These are phyloP conservation scores for Centroberyx gerrardi DNA, from an alignment of 2,797 vertebrate genomes.

Conservation along the genomic window DNA sequence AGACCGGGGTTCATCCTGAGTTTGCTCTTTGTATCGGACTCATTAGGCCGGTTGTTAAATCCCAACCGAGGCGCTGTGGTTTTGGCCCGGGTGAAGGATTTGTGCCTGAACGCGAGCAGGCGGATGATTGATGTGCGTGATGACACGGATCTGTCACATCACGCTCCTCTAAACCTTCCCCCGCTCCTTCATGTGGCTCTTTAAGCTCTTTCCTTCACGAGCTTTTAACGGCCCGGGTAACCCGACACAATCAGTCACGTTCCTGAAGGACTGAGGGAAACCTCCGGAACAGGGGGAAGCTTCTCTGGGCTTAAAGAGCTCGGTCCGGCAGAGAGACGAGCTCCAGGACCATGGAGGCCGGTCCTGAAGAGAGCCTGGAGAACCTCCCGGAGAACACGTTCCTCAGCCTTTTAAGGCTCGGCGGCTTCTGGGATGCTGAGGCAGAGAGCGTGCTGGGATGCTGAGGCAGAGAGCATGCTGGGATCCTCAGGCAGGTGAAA, in stretches of 20 bases:
- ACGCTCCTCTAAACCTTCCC: background rate
- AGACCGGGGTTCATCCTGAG: conserved; percentile 3
- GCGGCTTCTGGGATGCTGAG: too few species aligned
- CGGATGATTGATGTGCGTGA: conserved; percentile 8
- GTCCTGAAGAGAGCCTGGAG: background rate
- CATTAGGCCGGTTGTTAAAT: conserved; percentile 3
- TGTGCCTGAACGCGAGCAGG: background rate
- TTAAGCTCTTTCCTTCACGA: conserved; percentile 1
- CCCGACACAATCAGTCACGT: conserved; percentile 2
- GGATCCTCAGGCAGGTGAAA: too few species aligned
- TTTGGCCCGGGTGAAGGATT: background rate
- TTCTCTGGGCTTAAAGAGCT: conserved; percentile 1
- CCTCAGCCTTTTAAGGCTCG: background rate
- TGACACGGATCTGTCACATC: conserved; percentile 3
- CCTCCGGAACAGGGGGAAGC: background rate
- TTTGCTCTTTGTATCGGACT: background rate
- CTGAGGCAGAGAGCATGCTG: too few species aligned
- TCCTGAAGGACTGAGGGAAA: conserved; percentile 6
- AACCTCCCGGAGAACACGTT: background rate
- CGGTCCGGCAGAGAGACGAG: conserved; percentile 12
- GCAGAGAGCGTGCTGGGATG: too few species aligned
- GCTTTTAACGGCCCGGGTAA: conserved; percentile 8
- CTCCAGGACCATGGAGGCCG: background rate
- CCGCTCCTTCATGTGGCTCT: background rate
- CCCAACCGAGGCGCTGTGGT: background rate